Evolutionary conservation across 2,113 vertebrate genomes (phyloP).

Genomic region (Syngnathoides biaculeatus): DNA sequence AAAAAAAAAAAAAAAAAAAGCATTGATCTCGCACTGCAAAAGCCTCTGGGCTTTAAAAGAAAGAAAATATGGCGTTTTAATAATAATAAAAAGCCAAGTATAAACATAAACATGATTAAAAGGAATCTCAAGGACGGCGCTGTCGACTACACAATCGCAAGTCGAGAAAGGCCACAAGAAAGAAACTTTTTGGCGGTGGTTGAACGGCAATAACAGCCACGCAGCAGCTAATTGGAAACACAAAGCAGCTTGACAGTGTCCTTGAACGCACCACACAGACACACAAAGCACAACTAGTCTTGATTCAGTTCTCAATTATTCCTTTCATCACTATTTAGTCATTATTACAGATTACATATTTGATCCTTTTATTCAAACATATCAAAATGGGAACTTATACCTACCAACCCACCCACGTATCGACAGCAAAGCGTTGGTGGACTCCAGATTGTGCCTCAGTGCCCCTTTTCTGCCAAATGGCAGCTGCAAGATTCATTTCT

Average conservation of each 20-base stretch:
- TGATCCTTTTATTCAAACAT: not conserved
- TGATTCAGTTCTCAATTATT: not conserved
- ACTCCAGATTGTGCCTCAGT: too few relatives aligned
- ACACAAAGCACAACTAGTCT: not conserved
- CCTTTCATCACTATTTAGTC: not conserved
- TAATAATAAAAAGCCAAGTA: constrained; percentile 50
- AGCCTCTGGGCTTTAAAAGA: constrained; percentile 50
- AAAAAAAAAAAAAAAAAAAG: constrained; percentile 48
- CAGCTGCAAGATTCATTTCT: not conserved
- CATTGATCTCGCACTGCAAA: constrained; percentile 59
- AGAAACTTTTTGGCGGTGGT: not conserved
- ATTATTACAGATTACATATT: not conserved
- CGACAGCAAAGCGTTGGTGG: not conserved
- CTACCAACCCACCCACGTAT: too few relatives aligned
- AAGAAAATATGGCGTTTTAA: constrained; percentile 13
- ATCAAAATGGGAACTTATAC: not conserved
- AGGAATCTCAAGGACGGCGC: constrained; percentile 41
- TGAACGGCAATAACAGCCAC: not conserved
- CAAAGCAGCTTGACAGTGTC: not conserved
- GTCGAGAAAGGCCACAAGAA: constrained; percentile 23
- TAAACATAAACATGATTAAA: constrained; percentile 46
- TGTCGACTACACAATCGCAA: constrained; percentile 28
- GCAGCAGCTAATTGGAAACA: not conserved
- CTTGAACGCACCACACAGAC: not conserved
- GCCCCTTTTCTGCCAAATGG: too few relatives aligned